phyloP scores from a whole-genome alignment of 2,888 invertebrate genomes.

The Tanaodytes sp. region DNA sequence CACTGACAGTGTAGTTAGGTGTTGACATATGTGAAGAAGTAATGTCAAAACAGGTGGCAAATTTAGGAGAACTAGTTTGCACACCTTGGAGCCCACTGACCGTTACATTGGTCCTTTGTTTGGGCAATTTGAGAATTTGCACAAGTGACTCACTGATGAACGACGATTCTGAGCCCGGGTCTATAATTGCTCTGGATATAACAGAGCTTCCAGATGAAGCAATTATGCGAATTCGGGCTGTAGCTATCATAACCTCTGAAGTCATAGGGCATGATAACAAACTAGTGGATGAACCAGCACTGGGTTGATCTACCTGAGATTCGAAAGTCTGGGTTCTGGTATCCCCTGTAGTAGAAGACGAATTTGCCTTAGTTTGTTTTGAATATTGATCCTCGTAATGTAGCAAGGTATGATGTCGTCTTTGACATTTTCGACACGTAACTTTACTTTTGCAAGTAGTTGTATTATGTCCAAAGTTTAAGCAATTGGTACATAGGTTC shows the following conservation, averaged over 20 bases:
- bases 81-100: slow-evolving; percentile 5
- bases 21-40: not conserved
- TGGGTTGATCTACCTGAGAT: not conserved
- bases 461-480: not conserved
- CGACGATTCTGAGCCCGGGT: slow-evolving; percentile 23
- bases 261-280: not conserved
- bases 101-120: not conserved
- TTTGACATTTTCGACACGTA: not conserved
- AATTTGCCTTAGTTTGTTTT: not conserved
- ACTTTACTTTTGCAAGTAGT: not conserved
- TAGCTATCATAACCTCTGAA: slow-evolving; percentile 19
- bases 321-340: not conserved
- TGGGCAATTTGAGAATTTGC: slow-evolving; percentile 1
- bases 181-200: slow-evolving; percentile 23
- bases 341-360: not conserved
- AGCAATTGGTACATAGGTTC: slow-evolving; percentile 17
- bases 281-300: not conserved
- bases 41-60: not conserved
- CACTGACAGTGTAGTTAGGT: not conserved
- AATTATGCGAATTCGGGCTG: slow-evolving; percentile 2
- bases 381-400: slow-evolving; percentile 10
- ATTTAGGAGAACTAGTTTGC: not conserved
- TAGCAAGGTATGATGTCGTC: not conserved
- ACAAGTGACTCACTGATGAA: slow-evolving; percentile 25
- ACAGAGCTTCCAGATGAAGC: slow-evolving; percentile 5